phyloP scores from a whole-genome alignment of 2,113 vertebrate genomes.

The Clarias macrocephalus region DNA sequence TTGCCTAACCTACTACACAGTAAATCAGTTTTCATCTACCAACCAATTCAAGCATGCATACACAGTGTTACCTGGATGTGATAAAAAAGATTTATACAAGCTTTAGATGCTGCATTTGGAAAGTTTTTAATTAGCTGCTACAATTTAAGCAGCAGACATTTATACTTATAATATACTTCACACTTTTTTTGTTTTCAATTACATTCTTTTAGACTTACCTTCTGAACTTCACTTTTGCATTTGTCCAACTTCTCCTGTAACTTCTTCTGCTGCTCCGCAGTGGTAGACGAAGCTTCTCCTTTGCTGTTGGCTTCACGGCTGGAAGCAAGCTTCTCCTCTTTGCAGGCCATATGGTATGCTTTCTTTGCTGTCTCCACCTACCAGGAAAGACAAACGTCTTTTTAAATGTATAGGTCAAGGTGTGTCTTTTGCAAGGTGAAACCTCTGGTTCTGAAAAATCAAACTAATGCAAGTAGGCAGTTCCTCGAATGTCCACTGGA shows the following conservation, averaged over 20 bases:
- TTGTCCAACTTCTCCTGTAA: constrained; percentile 94
- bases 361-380: constrained; percentile 93
- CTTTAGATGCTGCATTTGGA: background rate
- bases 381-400: background rate
- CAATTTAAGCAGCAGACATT: background rate
- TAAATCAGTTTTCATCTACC: background rate
- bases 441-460: too few species aligned
- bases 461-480: too few species aligned
- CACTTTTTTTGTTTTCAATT: background rate
- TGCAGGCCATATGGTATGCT: constrained; percentile 90
- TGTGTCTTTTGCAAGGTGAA: background rate
- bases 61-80: background rate
- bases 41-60: background rate
- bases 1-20: background rate
- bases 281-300: constrained; percentile 77
- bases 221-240: constrained; percentile 92
- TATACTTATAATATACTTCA: background rate
- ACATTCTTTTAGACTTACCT: constrained; percentile 69
- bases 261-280: constrained; percentile 90
- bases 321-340: constrained; percentile 91
- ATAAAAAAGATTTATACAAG: background rate
- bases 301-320: constrained; percentile 87
- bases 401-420: background rate
- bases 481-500: too few species aligned
- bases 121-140: background rate